Evolutionary conservation across 1,140 invertebrate species (phyloP).

Genomic region (Pseudomyrmex pallidus): DNA sequence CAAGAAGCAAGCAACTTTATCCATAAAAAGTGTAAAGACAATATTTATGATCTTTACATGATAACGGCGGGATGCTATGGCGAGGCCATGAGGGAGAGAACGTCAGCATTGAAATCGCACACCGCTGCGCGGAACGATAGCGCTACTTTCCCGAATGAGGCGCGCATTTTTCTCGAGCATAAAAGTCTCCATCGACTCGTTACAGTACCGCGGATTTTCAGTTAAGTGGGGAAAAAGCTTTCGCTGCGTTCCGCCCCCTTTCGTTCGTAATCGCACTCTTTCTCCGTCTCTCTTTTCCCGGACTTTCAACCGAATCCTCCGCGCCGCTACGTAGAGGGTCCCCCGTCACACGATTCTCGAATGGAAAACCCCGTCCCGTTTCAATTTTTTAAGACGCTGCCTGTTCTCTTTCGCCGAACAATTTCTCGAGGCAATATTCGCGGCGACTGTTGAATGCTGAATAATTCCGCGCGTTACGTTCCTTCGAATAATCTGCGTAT

Average conservation of each 20-base stretch:
- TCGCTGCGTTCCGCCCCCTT: background rate
- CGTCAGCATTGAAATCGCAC: conserved; percentile 23
- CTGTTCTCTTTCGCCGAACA: background rate
- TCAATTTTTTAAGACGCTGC: background rate
- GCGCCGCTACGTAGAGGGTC: background rate
- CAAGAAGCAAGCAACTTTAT: background rate
- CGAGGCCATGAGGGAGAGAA: conserved; percentile 5
- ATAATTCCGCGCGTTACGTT: conserved; percentile 1
- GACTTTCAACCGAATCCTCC: background rate
- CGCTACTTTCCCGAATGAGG: background rate
- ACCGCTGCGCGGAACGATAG: background rate
- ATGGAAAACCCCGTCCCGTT: background rate
- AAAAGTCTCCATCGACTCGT: conserved; percentile 35
- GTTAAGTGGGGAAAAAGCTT: conserved; percentile 15
- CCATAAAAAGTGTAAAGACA: background rate
- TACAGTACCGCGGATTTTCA: background rate
- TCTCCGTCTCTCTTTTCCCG: background rate
- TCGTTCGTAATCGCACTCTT: background rate
- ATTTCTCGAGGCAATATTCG: background rate
- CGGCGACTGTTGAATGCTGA: background rate
- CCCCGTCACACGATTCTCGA: background rate
- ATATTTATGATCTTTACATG: conserved; percentile 3
- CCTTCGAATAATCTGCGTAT: background rate
- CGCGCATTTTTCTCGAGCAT: conserved; percentile 8
- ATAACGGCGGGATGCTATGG: background rate